A percentile compares a stretch with the other conserved stretches of the same genome.
Evolutionary conservation across 1,140 invertebrate species (phyloP).

Genomic region (Drosophila leontia): DNA sequence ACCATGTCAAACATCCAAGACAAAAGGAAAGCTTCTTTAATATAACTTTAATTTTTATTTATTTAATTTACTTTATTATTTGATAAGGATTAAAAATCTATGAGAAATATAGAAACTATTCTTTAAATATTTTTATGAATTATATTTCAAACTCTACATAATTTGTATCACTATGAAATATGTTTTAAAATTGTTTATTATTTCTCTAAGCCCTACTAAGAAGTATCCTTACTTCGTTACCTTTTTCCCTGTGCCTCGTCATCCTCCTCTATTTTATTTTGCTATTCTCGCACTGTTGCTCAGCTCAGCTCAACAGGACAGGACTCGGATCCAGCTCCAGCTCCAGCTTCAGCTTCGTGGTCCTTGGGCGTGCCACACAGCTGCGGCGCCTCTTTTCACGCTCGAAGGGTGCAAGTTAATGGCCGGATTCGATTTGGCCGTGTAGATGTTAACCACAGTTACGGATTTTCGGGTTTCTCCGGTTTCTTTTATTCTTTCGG

Average conservation of each 20-base stretch:
- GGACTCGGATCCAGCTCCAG: slow-evolving; percentile 23
- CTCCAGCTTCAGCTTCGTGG: slow-evolving; percentile 13
- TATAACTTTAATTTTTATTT: too few species aligned
- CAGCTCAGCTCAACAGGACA: slow-evolving; percentile 34
- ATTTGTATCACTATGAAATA: too few species aligned
- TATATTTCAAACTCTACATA: too few species aligned
- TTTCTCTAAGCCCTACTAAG: background rate
- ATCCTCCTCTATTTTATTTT: slow-evolving; percentile 32
- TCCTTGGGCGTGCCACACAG: slow-evolving; percentile 28
- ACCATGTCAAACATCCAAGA: too few species aligned
- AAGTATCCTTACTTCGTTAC: slow-evolving; percentile 11
- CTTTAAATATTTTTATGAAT: too few species aligned
- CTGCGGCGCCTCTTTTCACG: slow-evolving; percentile 58
- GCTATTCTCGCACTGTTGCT: slow-evolving; percentile 50
- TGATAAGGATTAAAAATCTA: too few species aligned
- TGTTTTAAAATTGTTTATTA: background rate
- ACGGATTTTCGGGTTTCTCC: slow-evolving; percentile 39
- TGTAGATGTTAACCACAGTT: slow-evolving; percentile 56
- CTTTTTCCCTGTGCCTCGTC: background rate
- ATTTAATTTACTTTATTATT: too few species aligned
- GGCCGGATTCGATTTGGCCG: slow-evolving; percentile 53
- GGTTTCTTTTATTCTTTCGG: slow-evolving; percentile 25
- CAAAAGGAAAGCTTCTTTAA: too few species aligned
- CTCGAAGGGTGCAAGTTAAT: slow-evolving; percentile 58
- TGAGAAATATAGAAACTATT: too few species aligned